Percentiles rank a stretch among this genome's conserved stretches.
Evolutionary conservation across 1,140 invertebrate species (phyloP).

Genomic region (Aricia agestis): DNA sequence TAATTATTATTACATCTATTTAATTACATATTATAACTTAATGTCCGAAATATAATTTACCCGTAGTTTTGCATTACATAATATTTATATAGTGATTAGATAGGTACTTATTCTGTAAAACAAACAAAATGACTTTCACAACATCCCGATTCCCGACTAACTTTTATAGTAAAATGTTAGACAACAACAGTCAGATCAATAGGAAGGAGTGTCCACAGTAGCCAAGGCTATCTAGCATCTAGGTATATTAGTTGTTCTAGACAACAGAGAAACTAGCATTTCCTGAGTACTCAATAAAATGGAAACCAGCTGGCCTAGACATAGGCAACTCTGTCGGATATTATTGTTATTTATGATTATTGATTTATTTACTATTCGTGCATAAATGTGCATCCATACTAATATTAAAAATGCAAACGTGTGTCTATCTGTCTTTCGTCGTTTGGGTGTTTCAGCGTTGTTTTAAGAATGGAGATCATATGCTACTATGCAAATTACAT

Average conservation of each 20-base stretch:
- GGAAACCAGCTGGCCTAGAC: conserved; percentile 7
- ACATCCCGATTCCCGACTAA: neutral
- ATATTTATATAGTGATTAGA: no score
- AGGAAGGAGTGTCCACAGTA: neutral
- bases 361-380: neutral
- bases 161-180: no score
- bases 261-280: neutral
- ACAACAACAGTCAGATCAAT: neutral
- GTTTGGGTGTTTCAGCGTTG: no score
- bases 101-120: no score
- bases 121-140: neutral
- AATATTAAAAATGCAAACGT: no score
- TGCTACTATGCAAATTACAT: no score
- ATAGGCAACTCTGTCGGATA: neutral
- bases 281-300: neutral
- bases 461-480: no score
- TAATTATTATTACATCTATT: no score
- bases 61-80: no score
- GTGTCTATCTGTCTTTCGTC: no score
- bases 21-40: no score
- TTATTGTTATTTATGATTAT: neutral
- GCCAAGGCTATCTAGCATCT: neutral
- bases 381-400: neutral
- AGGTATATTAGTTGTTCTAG: neutral
- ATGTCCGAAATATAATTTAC: no score